These are phyloP conservation scores for Perithous albicinctus DNA, from an alignment of 2,888 invertebrate genomes.

Conservation along the genomic window DNA sequence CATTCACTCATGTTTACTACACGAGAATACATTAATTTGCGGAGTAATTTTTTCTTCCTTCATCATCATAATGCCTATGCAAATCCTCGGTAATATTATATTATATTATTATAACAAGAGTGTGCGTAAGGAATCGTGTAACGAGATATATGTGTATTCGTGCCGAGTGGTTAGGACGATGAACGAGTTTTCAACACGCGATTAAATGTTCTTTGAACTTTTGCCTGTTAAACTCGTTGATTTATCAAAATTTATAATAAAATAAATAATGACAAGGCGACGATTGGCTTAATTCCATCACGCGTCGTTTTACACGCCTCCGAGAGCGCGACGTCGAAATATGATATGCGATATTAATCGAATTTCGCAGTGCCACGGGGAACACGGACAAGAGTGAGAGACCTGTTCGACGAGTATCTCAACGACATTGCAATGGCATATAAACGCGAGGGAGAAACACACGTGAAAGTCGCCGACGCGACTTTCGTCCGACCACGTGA, in stretches of 20 bases:
- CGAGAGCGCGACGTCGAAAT: slow-evolving; percentile 45
- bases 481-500: slow-evolving; percentile 52
- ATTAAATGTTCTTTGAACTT: slow-evolving; percentile 37
- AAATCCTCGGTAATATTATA: slow-evolving; percentile 29
- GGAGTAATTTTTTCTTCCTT: neutral
- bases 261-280: slow-evolving; percentile 24
- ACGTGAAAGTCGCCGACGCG: slow-evolving; percentile 48
- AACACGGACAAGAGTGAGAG: slow-evolving; percentile 13
- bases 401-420: slow-evolving; percentile 63
- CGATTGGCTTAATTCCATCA: slow-evolving; percentile 46
- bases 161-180: slow-evolving; percentile 41
- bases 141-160: slow-evolving; percentile 52
- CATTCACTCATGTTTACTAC: slow-evolving; percentile 23
- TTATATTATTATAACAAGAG: slow-evolving; percentile 17
- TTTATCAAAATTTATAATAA: slow-evolving; percentile 13
- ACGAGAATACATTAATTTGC: slow-evolving; percentile 8
- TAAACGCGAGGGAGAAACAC: slow-evolving; percentile 8
- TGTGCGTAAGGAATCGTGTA: slow-evolving; percentile 51
- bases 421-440: neutral
- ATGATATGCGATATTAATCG: slow-evolving; percentile 60
- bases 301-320: slow-evolving; percentile 17
- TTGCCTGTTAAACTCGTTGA: neutral
- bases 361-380: slow-evolving; percentile 32
- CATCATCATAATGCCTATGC: slow-evolving; percentile 13
- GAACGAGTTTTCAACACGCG: slow-evolving; percentile 59